Evolutionary conservation across 2,797 vertebrate genomes (phyloP), one percentile per base, ranked within the genome.

Genomic region (Poecile montanus): DNA sequence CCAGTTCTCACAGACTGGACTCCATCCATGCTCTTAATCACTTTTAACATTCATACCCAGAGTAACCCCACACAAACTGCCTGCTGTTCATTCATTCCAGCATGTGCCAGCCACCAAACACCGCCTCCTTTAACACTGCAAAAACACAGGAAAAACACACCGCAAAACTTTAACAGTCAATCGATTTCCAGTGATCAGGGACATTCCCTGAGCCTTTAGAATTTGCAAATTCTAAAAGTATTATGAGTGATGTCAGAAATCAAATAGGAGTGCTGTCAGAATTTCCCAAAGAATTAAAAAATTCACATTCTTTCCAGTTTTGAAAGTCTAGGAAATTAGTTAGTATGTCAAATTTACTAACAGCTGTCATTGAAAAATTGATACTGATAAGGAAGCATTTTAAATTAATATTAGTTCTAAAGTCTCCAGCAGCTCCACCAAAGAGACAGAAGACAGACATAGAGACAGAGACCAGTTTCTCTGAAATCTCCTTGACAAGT

Each of bases 261-360:
- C 38, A 40, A 40, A 50, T 34, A 25, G 3, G 21, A 56, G 3
- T 29, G 13, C 3, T 56, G 11, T 19, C 18, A 44, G 15, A 85
- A 74, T 54, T 80, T 56, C 29, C 13, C 8, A 42, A 51, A 70
- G 11, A 73, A 62, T 17, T 68, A 14, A 62, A 84, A 67, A 13
- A 0, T 1, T 0, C 18, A 18, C 1, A 8, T 51, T 30, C 3
- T 60, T 88, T 57, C 44, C 34, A 13, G 3, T 42, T 89, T 76
- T 76, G 3, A 58, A 87, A 58, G 15, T n/a, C 21, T 45, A 54
- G 21, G 75, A 53, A 61, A 51, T 47, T 40, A 16, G 5, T 60
- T 38, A 22, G 21, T 7, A 50, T 14, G 29, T 12, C 40, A 75
- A 78, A 86, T 88, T 2, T 53, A 21, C 10, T 26, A 80, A 63